These are phyloP conservation scores for Sarcophaga caerulescens DNA, from an alignment of 2,888 invertebrate genomes.

Conservation along the genomic window DNA sequence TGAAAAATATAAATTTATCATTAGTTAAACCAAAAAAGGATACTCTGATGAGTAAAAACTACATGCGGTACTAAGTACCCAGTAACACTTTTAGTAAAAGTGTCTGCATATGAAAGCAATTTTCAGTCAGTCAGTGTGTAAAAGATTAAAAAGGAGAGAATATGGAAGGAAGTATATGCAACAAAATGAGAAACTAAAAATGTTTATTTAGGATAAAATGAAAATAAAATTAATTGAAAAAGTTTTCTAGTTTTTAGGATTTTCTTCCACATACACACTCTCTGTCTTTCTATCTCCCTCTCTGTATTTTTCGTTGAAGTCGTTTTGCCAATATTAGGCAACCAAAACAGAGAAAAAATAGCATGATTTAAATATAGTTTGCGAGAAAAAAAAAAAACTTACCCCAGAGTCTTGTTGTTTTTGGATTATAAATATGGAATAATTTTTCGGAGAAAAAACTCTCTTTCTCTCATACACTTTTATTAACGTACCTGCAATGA, in stretches of 20 bases:
- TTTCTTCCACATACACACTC: not conserved
- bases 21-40: conserved; percentile 27
- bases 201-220: conserved; percentile 58
- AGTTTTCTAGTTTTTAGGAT: conserved; percentile 39
- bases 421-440: conserved; percentile 4
- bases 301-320: too few relatives aligned
- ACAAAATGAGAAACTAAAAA: conserved; percentile 24
- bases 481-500: conserved; percentile 50
- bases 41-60: not conserved
- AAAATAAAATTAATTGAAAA: conserved; percentile 62
- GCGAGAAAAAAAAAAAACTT: conserved; percentile 31
- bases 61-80: conserved; percentile 8
- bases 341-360: too few relatives aligned
- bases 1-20: conserved; percentile 17
- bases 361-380: too few relatives aligned
- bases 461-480: not conserved
- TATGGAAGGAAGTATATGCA: not conserved
- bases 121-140: not conserved
- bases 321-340: too few relatives aligned
- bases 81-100: not conserved
- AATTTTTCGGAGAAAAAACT: not conserved
- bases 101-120: not conserved
- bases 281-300: too few relatives aligned
- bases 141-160: not conserved
- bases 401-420: conserved; percentile 38